phyloP scores from a whole-genome alignment of 2,888 invertebrate genomes.

The Petrophora chlorosata region DNA sequence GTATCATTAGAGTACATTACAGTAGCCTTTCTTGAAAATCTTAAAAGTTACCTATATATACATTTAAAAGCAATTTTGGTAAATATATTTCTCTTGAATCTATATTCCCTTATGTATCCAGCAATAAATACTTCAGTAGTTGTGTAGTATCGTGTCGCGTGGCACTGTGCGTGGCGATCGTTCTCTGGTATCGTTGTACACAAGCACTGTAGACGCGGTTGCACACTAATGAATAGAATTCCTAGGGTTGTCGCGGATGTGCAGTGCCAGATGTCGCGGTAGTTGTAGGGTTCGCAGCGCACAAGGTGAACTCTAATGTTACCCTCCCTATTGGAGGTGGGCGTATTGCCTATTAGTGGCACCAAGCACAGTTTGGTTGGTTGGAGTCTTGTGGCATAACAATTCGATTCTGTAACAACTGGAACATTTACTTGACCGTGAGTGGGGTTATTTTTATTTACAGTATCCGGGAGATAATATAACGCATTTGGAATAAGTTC shows the following conservation, averaged over 20 bases:
- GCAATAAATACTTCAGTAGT: conserved; percentile 82
- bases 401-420: conserved; percentile 54
- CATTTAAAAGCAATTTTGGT: conserved; percentile 80
- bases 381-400: conserved; percentile 68
- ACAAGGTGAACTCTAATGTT: conserved; percentile 83
- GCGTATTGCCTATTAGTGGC: conserved; percentile 82
- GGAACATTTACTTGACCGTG: conserved; percentile 48
- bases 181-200: background rate
- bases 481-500: conserved; percentile 24
- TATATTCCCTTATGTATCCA: conserved; percentile 83
- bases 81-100: conserved; percentile 82
- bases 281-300: conserved; percentile 80
- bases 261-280: conserved; percentile 37
- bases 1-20: conserved; percentile 84
- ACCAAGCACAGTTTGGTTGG: conserved; percentile 78
- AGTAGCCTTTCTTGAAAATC: conserved; percentile 82
- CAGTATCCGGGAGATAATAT: conserved; percentile 18
- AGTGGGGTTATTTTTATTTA: conserved; percentile 55
- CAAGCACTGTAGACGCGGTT: conserved; percentile 3
- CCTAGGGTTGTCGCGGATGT: conserved; percentile 15
- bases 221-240: background rate
- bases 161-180: conserved; percentile 49
- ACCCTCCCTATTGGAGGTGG: conserved; percentile 84
- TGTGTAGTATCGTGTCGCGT: conserved; percentile 74
- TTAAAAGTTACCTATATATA: conserved; percentile 84